Evolutionary conservation across 2,797 vertebrate genomes (phyloP), one percentile per base, ranked within the genome.

Genomic region (Anguilla megastoma): DNA sequence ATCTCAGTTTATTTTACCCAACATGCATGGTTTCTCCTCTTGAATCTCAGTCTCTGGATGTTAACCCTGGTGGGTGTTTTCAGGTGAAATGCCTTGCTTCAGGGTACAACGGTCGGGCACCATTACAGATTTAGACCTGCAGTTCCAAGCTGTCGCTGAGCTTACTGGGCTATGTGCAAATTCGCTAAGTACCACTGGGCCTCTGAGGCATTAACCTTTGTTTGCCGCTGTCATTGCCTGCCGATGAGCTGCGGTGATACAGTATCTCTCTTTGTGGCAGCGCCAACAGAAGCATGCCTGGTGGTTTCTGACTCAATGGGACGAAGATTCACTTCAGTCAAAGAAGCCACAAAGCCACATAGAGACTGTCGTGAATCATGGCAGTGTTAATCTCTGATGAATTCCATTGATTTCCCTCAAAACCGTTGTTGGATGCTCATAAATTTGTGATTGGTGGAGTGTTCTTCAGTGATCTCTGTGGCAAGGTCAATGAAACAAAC

Each of bases 391-490:
- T 88, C 88, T 86, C 85, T 48, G 4, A 85, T 54, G 27, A 85
- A 45, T 58, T 66, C 54, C 1, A 33, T 85, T 86, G 14, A 86
- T 87, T 79, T 21, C 16, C 33, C 48, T 50, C 63, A 36, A 24
- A 69, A 52, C 7, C 2, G 41, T 71, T 48, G 52, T 5, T 74
- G 50, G n/a, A 9, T 45, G 24, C 45, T 71, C 85, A 80, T 86
- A 90, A 89, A 89, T 89, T 91, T 90, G 88, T 88, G 89, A 86
- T 88, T 48, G 56, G 71, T 60, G 90, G 33, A 58, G 90, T 79
- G 83, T 54, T 45, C 63, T 84, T 66, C 90, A 91, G 90, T 91
- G 89, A 93, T 91, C 89, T 92, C 88, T 85, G 88, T 85, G 85
- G 89, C 58, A 88, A 89, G 87, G 88, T 90, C 87, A 91, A 86